A percentile compares a stretch with the other conserved stretches of the same genome.
Evolutionary conservation across 2,113 vertebrate species (phyloP).

Genomic region (Passer montanus): DNA sequence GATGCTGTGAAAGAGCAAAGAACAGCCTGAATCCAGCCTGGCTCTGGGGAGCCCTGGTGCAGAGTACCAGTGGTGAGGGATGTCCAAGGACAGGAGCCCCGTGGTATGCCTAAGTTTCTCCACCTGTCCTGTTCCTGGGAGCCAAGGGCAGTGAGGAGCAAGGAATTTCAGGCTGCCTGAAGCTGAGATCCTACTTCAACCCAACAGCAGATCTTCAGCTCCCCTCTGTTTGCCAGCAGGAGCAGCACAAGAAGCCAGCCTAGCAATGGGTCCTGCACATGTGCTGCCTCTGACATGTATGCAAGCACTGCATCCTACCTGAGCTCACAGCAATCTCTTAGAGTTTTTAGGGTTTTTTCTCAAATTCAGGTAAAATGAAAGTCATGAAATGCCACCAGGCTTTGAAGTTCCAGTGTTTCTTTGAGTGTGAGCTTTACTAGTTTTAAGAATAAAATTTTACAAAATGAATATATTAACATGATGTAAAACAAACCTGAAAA

Average conservation of each 20-base stretch:
- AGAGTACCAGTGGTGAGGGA: neutral
- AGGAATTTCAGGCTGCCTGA: neutral
- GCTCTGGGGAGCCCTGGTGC: neutral
- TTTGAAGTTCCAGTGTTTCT: neutral
- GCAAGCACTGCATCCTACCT: neutral
- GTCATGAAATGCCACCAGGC: neutral
- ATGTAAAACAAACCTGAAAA: neutral
- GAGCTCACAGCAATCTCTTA: neutral
- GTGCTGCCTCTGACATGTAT: neutral
- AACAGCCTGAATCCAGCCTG: neutral
- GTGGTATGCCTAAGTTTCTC: neutral
- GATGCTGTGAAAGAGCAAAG: fast-evolving
- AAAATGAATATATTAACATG: neutral
- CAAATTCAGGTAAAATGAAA: neutral
- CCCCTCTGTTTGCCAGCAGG: neutral
- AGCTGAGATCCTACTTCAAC: neutral
- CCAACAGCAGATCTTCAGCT: neutral
- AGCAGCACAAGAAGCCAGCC: neutral
- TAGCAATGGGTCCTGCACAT: neutral
- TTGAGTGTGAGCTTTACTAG: neutral
- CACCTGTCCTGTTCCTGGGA: neutral
- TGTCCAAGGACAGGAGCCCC: neutral
- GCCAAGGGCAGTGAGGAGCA: neutral
- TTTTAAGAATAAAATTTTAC: neutral
- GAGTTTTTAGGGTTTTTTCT: neutral